Base-by-base conservation (phyloP, 2,113 vertebrate genomes). In the Centropus unirufus region DNA sequence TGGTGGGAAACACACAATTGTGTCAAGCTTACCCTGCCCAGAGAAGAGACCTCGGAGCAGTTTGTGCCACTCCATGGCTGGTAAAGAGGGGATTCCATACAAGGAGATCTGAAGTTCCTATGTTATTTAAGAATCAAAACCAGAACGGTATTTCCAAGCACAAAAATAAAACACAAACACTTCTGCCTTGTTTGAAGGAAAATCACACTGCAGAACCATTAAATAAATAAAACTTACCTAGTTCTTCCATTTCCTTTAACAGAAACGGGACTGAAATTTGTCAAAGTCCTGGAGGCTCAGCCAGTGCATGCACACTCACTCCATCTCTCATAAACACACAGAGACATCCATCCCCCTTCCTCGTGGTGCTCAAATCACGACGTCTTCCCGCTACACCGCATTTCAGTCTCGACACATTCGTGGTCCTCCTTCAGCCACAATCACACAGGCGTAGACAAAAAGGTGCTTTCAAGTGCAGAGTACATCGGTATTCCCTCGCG, bases 381-480 rank as follows among this genome's bases (percentile, higher is more conserved):
- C 9, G 1, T 27, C n/a, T 40, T 74, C 69, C 49, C 51, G 5
- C 9, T 26, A 12, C 4, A 20, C 58, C 44, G 26, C 5, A 3
- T 20, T 66, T 63, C 4, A 21, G 20, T 32, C 40, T n/a, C 6
- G 34, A 84, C 66, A 57, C 30, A 27, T 24, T 61, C 34, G 3
- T 0, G 18, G 44, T 74, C 55, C 74, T 83, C 73, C 44, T 72
- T 47, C 68, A 81, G 70, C 27, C 88, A 52, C 87, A 87, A 21
- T 32, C 84, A 73, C 5, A 61, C 1, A 11, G 13, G 14, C 55
- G 92, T 66, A 61, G 75, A 62, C 55, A 91, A 94, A 94, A 96
- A 97, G 89, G 96, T 96, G 93, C 96, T 67, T 91, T 83, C 66
- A 90, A 97, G 96, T 96, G 93, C 95, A 96, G 62, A 89, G 40